Evolutionary conservation across 2,888 invertebrate species (phyloP), one percentile per base, ranked within the genome.

Genomic region (Phasia obesa): DNA sequence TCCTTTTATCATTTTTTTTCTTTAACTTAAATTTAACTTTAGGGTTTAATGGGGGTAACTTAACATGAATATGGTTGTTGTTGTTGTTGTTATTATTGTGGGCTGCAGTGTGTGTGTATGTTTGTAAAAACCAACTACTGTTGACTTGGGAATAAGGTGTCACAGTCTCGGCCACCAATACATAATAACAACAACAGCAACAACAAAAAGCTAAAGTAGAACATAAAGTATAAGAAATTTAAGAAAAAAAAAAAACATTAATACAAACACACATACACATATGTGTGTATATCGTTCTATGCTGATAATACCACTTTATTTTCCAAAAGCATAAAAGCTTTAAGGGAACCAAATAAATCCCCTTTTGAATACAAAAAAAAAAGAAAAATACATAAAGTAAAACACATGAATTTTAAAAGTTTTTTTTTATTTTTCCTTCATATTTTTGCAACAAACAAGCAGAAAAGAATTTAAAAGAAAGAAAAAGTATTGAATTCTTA

Each of bases 121-220:
- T 57, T n/a, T 27, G 55, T 44, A 62, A 62, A 75, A 83, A 59
- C 70, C 80, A 73, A 76, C 80, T 76, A 81, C 84, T 88, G 89
- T 88, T 89, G 88, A 89, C 89, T 89, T 89, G 89, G 89, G 89
- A 88, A 88, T 88, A 89, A 89, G 89, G 89, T 89, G 89, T 89
- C 89, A 88, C 88, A 87, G 84, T 82, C 80, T 85, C 67, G 79
- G 81, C 84, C 83, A 83, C 60, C 74, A 71, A 79, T 83, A 71
- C 65, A 55, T 79, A 65, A 67, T 44, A 81, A 69, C 69, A 69
- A 69, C 55, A 76, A 62, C 59, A 73, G 53, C 35, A 64, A 23
- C 57, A 47, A 55, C 65, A 64, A 64, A 31, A 53, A 57, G 19
- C 42, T 57, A n/a, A 74, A 74, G 35, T 31, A 55, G 47, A 70